Conservation (phyloP, 2,113 vertebrate species). For the Nothobranchius kuhntae region DNA sequence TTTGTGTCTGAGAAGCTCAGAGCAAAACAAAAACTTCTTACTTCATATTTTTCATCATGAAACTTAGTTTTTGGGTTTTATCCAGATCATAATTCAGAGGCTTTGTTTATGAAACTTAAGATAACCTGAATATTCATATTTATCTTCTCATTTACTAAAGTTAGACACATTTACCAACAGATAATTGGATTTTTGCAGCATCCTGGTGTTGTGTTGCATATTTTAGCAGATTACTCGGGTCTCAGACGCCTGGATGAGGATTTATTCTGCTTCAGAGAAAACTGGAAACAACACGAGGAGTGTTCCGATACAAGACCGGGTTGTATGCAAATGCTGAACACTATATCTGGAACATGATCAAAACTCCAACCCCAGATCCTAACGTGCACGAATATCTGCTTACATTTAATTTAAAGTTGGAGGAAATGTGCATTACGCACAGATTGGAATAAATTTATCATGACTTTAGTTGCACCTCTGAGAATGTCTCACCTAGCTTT, state of each 20-base stretch:
- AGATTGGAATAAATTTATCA: conserved; percentile 1
- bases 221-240: neutral
- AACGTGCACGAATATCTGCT: neutral
- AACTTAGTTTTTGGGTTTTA: neutral
- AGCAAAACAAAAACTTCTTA: neutral
- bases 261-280: neutral
- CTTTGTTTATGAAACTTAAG: neutral
- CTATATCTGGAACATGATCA: neutral
- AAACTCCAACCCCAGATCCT: neutral
- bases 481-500: neutral
- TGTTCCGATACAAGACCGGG: neutral
- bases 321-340: neutral
- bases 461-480: conserved; percentile 7
- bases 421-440: neutral
- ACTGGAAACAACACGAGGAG: neutral
- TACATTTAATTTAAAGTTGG: conserved; percentile 14
- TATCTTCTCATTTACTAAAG: neutral
- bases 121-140: neutral
- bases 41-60: neutral
- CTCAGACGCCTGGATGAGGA: neutral
- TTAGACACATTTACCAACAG: neutral
- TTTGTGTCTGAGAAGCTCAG: neutral
- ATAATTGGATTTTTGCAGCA: neutral
- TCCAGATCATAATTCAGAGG: neutral
- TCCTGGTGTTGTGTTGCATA: neutral